Conservation (phyloP, 2,888 invertebrate genomes). For the Eudemis profundana region DNA sequence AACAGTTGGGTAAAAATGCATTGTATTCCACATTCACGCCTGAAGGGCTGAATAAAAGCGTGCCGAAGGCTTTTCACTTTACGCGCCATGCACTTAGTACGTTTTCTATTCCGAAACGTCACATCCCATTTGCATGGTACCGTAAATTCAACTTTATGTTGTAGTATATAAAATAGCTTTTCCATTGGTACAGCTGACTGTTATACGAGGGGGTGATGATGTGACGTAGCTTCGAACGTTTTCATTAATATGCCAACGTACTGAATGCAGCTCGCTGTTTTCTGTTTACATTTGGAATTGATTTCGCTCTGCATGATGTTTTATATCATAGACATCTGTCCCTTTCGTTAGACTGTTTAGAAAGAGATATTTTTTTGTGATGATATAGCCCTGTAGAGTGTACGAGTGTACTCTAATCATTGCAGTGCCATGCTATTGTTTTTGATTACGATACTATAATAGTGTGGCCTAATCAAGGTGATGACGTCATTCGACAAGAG, state of each 20-base stretch:
- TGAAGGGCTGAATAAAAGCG: constrained; percentile 7
- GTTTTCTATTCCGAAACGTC: background rate
- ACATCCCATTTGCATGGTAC: background rate
- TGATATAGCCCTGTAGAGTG: no score
- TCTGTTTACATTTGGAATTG: constrained; percentile 10
- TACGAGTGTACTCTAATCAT: no score
- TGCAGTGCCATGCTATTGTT: no score
- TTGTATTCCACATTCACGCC: background rate
- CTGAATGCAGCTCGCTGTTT: constrained; percentile 1
- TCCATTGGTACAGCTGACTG: background rate
- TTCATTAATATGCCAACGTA: constrained; percentile 2
- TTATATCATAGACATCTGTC: no score
- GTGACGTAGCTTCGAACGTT: background rate
- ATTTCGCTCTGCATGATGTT: constrained; percentile 32
- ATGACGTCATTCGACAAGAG: no score
- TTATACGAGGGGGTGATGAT: constrained; percentile 13
- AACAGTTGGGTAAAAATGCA: background rate
- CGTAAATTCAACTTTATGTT: background rate
- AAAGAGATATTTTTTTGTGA: no score
- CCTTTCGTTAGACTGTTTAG: no score
- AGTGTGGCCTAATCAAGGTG: no score
- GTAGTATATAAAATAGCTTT: background rate
- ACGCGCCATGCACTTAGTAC: constrained; percentile 6
- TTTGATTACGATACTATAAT: no score
- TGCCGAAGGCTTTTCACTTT: constrained; percentile 17